Percentiles rank a stretch among this genome's conserved stretches.
Evolutionary conservation across 2,888 invertebrate species (phyloP).

Genomic region (Troides helena): DNA sequence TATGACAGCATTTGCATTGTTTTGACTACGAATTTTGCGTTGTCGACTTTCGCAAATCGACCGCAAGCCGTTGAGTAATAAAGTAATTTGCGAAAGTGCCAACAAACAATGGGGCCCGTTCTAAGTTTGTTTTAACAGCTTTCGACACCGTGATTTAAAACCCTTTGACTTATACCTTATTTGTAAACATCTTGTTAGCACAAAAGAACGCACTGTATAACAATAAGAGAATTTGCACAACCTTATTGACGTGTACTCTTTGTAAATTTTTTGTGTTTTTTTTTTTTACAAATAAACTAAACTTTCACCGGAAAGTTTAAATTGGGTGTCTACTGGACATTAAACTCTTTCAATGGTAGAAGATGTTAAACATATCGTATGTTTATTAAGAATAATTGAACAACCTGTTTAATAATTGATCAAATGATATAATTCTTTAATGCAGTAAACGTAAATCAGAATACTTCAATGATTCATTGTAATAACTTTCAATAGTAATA

Average conservation of each 20-base stretch:
- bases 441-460: too few relatives aligned
- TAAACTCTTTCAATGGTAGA: background rate
- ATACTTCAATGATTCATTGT: too few relatives aligned
- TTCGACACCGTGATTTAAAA: constrained; percentile 78
- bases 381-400: too few relatives aligned
- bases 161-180: constrained; percentile 76
- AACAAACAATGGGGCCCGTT: constrained; percentile 75
- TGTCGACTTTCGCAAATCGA: constrained; percentile 70
- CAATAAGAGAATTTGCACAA: constrained; percentile 72
- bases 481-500: too few relatives aligned
- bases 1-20: constrained; percentile 67
- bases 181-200: constrained; percentile 73
- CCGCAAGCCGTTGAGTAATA: constrained; percentile 66
- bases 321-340: too few relatives aligned
- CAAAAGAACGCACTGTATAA: constrained; percentile 68
- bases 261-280: constrained; percentile 51
- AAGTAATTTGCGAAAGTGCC: constrained; percentile 76
- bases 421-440: too few relatives aligned
- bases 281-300: constrained; percentile 31
- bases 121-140: constrained; percentile 78
- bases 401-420: too few relatives aligned
- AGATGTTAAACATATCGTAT: too few relatives aligned
- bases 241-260: constrained; percentile 69
- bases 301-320: background rate
- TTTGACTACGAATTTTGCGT: constrained; percentile 73